Evolutionary conservation across 2,797 vertebrate genomes (phyloP), one percentile per base, ranked within the genome.

Genomic region (Heliangelus exortis): DNA sequence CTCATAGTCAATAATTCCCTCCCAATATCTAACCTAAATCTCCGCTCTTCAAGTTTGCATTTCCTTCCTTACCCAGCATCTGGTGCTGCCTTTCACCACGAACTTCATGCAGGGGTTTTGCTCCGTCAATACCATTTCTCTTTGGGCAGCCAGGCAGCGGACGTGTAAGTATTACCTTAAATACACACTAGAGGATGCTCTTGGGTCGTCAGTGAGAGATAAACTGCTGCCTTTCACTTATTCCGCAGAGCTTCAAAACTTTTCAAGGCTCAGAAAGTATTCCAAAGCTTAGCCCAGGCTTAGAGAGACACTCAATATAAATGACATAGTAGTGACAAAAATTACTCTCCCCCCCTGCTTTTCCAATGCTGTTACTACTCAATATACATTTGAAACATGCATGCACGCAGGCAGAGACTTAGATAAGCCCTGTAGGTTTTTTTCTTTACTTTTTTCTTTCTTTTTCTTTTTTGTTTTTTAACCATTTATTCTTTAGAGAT

Each of bases 151-250:
- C 21, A 26, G 26, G 22, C 45, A 33, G 34, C 9, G 25, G 61
- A 75, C 20, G 21, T 28, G 45, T 62, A 1, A 67, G 73, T 73
- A 25, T 58, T 96, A 36, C 95, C 92, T 78, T n/a, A 8, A 53
- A 58, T 31, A 55, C 3, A 83, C 97, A 89, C 96, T 95, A 97
- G 97, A 95, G 96, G 96, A 92, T 96, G 92, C 94, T 96, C 96
- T 93, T 92, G 94, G 88, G 96, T 81, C 95, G 82, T 59, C 76
- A 80, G 89, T 87, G 92, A 92, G 79, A 86, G 33, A 21, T 6
- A 26, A 51, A 6, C 26, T 9, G 18, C 72, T 28, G 23, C 25
- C 4, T 72, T 54, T 36, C 13, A 2, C 36, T 26, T 61, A 1
- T 7, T 21, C 73, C n/a, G 39, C 91, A 0, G 45, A 2, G 5